Evolutionary conservation across 1,140 invertebrate species (phyloP), one percentile per base, ranked within the genome.

Genomic region (Drosophila biarmipes): DNA sequence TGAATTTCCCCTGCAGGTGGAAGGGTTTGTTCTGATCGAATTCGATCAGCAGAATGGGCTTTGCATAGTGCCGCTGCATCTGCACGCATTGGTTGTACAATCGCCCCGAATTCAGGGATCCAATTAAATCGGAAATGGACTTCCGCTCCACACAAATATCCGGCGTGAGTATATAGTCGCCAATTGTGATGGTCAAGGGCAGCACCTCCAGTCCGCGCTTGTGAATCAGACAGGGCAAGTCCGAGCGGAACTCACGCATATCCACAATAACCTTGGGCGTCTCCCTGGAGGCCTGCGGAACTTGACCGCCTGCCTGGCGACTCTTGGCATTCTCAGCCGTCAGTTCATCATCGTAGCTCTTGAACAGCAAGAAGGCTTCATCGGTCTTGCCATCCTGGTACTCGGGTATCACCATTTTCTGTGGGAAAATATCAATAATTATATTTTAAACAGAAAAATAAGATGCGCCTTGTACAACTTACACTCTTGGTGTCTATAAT

Each of bases 61-160:
- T 96, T 19, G 94, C 94, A 92, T 98, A 99, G 92, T 96, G 95
- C 12, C 98, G 93, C 57, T 95, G 96, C 98, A 99, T 98, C 54
- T 97, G 95, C 46, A 96, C 95, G 46, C 96, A 96, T 92, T 99
- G 99, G 91, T 97, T 98, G 92, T 99, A 99, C 34, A 99, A 93
- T 54, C 99, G 95, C 0, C 99, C 99, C 62, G 96, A 97, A 92
- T 98, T 97, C 14, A 99, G 93, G 0, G 98, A 99, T 14, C 98
- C 98, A 91, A 99, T 98, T 58, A 99, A 93, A 95, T 99, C 99
- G 29, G 97, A 98, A 24, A 99, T 95, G 62, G 98, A 99, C 93
- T 99, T 99, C 6, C 99, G 93, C 93, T 99, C 99, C 4, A 99
- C 95, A 89, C 97, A 98, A 78, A 99, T 97, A 24, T 99, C 98